phyloP scores from a whole-genome alignment of 2,888 invertebrate species.

The Heliothis peltigera region DNA sequence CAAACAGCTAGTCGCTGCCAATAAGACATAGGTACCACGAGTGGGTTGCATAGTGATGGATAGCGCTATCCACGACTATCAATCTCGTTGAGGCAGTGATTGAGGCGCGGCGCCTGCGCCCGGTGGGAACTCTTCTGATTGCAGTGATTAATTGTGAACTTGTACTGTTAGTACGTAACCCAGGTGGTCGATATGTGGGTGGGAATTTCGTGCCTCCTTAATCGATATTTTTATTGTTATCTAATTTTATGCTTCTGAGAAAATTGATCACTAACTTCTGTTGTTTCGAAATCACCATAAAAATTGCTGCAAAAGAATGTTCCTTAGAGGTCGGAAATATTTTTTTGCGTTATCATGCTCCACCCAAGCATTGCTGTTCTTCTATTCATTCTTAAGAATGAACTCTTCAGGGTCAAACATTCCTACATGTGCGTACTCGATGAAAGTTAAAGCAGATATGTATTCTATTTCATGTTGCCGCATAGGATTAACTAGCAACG shows the following conservation, averaged over 20 bases:
- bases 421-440: constrained; percentile 5
- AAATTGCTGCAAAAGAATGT: background rate
- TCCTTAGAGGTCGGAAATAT: background rate
- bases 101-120: constrained; percentile 68
- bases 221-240: constrained; percentile 28
- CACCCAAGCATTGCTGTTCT: background rate
- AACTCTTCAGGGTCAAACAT: constrained; percentile 11
- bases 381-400: constrained; percentile 1
- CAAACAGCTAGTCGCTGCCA: constrained; percentile 19
- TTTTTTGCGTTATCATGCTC: background rate
- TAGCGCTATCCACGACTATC: constrained; percentile 72
- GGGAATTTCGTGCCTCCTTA: constrained; percentile 31
- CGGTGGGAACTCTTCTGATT: constrained; percentile 69
- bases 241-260: constrained; percentile 7
- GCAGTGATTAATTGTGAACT: constrained; percentile 68
- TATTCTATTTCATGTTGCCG: constrained; percentile 28
- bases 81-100: constrained; percentile 67
- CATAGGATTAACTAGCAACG: constrained; percentile 34
- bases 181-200: constrained; percentile 58
- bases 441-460: constrained; percentile 8
- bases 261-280: constrained; percentile 14
- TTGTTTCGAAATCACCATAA: background rate
- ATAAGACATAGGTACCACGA: constrained; percentile 26
- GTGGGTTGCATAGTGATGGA: constrained; percentile 63
- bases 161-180: constrained; percentile 53